Percentiles rank a stretch among this genome's conserved stretches.
These are phyloP conservation scores for Drosophila mauritiana DNA, from an alignment of 1,140 invertebrate genomes.

Conservation along the genomic window DNA sequence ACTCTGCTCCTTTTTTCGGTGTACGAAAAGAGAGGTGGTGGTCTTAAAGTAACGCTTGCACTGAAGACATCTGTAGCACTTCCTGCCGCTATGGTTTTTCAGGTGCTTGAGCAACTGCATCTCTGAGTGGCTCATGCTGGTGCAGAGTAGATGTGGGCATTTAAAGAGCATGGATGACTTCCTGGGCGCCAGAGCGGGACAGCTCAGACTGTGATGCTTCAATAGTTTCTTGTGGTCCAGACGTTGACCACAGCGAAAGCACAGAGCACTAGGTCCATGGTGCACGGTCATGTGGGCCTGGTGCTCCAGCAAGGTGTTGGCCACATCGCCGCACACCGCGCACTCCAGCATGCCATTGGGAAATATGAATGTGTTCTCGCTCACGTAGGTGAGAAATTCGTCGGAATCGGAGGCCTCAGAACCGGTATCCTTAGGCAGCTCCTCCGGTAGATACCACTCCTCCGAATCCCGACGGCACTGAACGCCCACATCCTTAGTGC, in stretches of 20 bases:
- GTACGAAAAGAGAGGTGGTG: conserved; percentile 22
- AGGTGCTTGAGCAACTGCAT: conserved; percentile 44
- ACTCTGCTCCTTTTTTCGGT: conserved; percentile 1
- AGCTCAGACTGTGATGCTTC: conserved; percentile 33
- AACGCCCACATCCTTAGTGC: conserved; percentile 13
- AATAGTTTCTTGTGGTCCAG: conserved; percentile 30
- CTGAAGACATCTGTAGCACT: conserved; percentile 35
- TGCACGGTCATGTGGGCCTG: conserved; percentile 56
- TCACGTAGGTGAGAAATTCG: conserved; percentile 40
- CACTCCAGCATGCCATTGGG: conserved; percentile 68
- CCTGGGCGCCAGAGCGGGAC: conserved; percentile 1
- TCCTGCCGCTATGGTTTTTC: conserved; percentile 8
- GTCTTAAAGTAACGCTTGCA: conserved; percentile 41
- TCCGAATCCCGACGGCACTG: conserved; percentile 36
- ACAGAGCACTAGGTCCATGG: conserved; percentile 43
- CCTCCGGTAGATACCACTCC: conserved; percentile 11
- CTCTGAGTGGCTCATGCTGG: conserved; percentile 21
- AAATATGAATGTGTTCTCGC: conserved; percentile 44
- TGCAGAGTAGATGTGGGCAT: conserved; percentile 61
- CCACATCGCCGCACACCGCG: conserved; percentile 58
- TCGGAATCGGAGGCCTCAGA: not conserved
- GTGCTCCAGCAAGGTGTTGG: conserved; percentile 22
- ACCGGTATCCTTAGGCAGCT: not conserved
- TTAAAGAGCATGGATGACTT: conserved; percentile 22
- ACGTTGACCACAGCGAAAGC: conserved; percentile 44